A percentile compares a stretch with the other conserved stretches of the same genome.
Evolutionary conservation across 2,888 invertebrate genomes (phyloP).

Genomic region (Punctoribates punctum): DNA sequence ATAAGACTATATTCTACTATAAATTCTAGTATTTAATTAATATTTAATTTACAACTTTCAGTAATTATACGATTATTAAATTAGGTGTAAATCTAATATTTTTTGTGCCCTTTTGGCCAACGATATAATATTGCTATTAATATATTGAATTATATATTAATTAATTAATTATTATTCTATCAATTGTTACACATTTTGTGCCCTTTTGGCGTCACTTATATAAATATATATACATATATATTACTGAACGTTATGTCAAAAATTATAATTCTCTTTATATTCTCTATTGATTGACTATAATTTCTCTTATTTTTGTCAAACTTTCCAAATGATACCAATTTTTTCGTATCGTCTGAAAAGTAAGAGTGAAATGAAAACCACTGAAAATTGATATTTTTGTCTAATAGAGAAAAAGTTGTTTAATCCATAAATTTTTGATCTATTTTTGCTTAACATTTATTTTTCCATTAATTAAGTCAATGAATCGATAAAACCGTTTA

Average conservation of each 20-base stretch:
- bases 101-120: constrained; percentile 35
- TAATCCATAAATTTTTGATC: not conserved
- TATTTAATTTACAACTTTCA: constrained; percentile 35
- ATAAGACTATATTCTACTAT: constrained; percentile 1
- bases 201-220: constrained; percentile 35
- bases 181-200: constrained; percentile 28
- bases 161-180: constrained; percentile 7
- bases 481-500: too few relatives aligned
- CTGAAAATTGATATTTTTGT: constrained; percentile 1
- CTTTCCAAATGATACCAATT: not conserved
- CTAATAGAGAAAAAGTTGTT: not conserved
- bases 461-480: too few relatives aligned
- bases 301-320: not conserved
- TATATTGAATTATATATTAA: constrained; percentile 13
- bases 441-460: constrained; percentile 19
- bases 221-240: not conserved
- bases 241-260: constrained; percentile 11
- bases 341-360: not conserved
- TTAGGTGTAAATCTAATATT: constrained; percentile 34
- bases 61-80: not conserved
- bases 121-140: constrained; percentile 32
- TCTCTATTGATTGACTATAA: not conserved
- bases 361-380: too few relatives aligned
- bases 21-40: constrained; percentile 35
- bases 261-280: constrained; percentile 23